Percentiles rank a stretch among this genome's conserved stretches.
Conservation (phyloP, 2,113 vertebrate genomes). For the Rhinoptilus africanus region DNA sequence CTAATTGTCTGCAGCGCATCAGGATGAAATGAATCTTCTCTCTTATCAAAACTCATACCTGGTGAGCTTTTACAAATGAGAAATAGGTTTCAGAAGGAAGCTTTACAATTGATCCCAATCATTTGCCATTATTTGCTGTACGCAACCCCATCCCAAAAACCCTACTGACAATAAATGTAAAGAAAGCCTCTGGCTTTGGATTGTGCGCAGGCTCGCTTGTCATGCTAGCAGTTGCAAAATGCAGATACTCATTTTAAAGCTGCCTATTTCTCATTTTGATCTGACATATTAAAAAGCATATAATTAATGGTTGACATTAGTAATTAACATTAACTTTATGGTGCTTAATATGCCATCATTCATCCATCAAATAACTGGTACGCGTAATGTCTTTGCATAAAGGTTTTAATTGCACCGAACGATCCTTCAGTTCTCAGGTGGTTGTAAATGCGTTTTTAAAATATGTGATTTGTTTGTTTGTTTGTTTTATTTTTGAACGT, state of each 20-base stretch:
- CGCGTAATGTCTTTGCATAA: slow-evolving; percentile 60
- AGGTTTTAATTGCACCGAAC: slow-evolving; percentile 68
- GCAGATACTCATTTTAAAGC: slow-evolving; percentile 64
- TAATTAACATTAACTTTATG: slow-evolving; percentile 83
- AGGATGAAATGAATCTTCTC: slow-evolving; percentile 26
- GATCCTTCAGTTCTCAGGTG: slow-evolving; percentile 42
- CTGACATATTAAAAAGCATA: slow-evolving; percentile 79
- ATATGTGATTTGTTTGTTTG: slow-evolving; percentile 30
- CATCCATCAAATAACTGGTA: slow-evolving; percentile 73
- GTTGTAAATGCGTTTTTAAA: slow-evolving; percentile 2
- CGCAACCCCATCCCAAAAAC: neutral
- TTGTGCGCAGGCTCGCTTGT: slow-evolving; percentile 61
- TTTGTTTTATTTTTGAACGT: neutral
- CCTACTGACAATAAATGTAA: neutral
- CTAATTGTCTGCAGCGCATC: slow-evolving; percentile 15
- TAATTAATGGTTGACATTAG: slow-evolving; percentile 83
- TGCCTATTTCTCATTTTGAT: slow-evolving; percentile 75
- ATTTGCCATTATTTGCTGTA: neutral
- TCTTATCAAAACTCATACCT: neutral
- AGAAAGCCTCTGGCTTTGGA: slow-evolving; percentile 41
- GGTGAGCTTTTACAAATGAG: slow-evolving; percentile 10
- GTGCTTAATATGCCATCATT: slow-evolving; percentile 80
- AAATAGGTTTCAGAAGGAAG: neutral
- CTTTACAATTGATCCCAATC: neutral
- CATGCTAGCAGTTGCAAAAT: slow-evolving; percentile 62